A percentile compares a stretch with the other conserved stretches of the same genome.
These are phyloP conservation scores for Apoderus coryli DNA, from an alignment of 2,888 invertebrate genomes.

Conservation along the genomic window DNA sequence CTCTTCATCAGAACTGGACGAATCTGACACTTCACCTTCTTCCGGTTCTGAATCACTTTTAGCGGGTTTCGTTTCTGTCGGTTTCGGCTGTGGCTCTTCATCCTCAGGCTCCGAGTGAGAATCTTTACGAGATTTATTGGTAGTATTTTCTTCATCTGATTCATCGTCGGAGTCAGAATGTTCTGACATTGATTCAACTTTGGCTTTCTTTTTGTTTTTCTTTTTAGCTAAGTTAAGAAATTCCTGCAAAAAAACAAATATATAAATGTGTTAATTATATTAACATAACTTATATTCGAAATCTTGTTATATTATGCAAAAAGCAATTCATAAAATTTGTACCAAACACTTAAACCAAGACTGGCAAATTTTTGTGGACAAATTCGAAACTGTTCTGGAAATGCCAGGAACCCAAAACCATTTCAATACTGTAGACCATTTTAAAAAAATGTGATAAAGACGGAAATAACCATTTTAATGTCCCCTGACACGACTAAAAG, in stretches of 20 bases:
- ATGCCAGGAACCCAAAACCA: too few relatives aligned
- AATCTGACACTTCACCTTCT: conserved; percentile 74
- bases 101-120: conserved; percentile 21
- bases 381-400: too few relatives aligned
- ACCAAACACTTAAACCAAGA: too few relatives aligned
- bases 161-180: conserved; percentile 32
- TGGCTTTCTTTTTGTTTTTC: conserved; percentile 44
- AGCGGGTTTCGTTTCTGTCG: too few relatives aligned
- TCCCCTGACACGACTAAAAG: too few relatives aligned
- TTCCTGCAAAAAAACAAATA: conserved; percentile 46
- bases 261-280: background rate
- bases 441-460: too few relatives aligned
- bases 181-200: conserved; percentile 15
- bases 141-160: conserved; percentile 32
- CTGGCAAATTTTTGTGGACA: too few relatives aligned
- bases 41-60: conserved; percentile 56
- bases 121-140: conserved; percentile 22
- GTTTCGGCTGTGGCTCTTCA: conserved; percentile 23
- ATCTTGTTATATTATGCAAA: too few relatives aligned
- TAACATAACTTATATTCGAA: conserved; percentile 6
- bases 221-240: conserved; percentile 69
- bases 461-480: too few relatives aligned
- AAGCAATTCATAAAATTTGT: background rate
- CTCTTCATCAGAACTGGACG: conserved; percentile 54
- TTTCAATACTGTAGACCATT: too few relatives aligned